Evolutionary conservation across 1,140 invertebrate species (phyloP), one percentile per base, ranked within the genome.

Genomic region (Ditylenchus dipsaci): DNA sequence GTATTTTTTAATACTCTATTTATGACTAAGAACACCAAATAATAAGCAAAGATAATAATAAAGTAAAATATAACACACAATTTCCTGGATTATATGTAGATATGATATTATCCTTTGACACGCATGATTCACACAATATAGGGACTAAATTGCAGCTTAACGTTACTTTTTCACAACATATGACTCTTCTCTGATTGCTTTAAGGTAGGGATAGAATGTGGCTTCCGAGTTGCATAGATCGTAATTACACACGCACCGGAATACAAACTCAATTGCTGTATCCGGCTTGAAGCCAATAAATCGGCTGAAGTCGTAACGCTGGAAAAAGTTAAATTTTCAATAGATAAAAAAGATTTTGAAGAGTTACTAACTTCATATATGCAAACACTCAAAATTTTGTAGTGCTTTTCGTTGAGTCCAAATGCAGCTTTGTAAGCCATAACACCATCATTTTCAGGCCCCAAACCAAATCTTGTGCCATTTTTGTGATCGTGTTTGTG

Each of bases 161-260:
- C 43, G n/a, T 53, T 53, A 21, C 49, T 53, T 53, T 26, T 53
- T 53, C 23, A 26, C 49, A 53, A 26, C 15, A 15, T 21, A 53
- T 5, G 49, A 53, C 42, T 68, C 67, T 38, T 49, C 57, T 47
- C 63, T 71, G 29, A 71, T 71, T 45, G 71, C 30, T 23, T 42
- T 43, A 26, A 72, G 53, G 43, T 72, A 72, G 38, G 60, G 71
- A 13, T 33, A 57, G 47, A 72, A 72, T 21, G 71, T 72, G 23
- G 71, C 47, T 59, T 72, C 71, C 19, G 56, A 63, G 45, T 72
- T 72, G 61, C 71, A 72, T 43, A 74, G 19, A 65, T 72, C 71
- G 60, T 72, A 72, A 49, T 72, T 72, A 61, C 71, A 72, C 21
- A 72, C 71, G 47, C 71, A 72, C 42, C 71, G 71, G 58, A 72